Conservation (phyloP, 2,113 vertebrate genomes). For the Hippolais icterina region DNA sequence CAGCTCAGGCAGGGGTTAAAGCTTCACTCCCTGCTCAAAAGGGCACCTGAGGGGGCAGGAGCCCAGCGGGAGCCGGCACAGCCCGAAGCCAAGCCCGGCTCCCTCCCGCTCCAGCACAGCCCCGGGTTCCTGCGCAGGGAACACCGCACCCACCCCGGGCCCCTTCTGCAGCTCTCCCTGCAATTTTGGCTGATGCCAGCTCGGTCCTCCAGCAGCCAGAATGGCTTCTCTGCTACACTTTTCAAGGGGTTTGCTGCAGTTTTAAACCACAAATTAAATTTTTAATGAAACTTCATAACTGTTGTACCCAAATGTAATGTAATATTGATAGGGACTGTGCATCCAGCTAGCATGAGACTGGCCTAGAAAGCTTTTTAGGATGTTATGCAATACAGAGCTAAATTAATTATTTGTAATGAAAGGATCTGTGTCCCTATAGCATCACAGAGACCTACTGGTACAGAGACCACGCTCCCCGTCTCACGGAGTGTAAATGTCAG, state of each 20-base stretch:
- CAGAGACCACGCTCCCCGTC: conserved; percentile 5
- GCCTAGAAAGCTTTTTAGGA: conserved; percentile 78
- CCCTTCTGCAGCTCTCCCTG: neutral
- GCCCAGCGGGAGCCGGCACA: rapidly evolving
- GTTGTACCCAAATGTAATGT: conserved; percentile 67
- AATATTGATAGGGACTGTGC: conserved; percentile 74
- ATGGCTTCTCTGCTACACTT: conserved; percentile 40
- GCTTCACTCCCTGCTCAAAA: rapidly evolving
- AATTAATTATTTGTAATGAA: conserved; percentile 79
- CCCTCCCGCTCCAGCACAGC: neutral
- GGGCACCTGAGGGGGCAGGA: neutral
- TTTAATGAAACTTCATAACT: conserved; percentile 78
- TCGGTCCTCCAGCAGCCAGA: neutral
- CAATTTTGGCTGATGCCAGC: neutral
- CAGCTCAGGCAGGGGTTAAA: neutral
- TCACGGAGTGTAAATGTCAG: conserved; percentile 34
- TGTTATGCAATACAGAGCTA: conserved; percentile 75
- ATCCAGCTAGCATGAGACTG: conserved; percentile 64
- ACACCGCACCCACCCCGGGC: rapidly evolving
- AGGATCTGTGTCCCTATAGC: conserved; percentile 49
- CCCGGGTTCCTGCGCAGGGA: neutral
- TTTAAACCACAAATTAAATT: conserved; percentile 79
- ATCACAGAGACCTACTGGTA: conserved; percentile 42
- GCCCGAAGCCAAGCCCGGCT: rapidly evolving
- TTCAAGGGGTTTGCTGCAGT: conserved; percentile 67